Evolutionary conservation across 2,113 vertebrate genomes (phyloP), one percentile per base, ranked within the genome.

Genomic region (Perca flavescens): DNA sequence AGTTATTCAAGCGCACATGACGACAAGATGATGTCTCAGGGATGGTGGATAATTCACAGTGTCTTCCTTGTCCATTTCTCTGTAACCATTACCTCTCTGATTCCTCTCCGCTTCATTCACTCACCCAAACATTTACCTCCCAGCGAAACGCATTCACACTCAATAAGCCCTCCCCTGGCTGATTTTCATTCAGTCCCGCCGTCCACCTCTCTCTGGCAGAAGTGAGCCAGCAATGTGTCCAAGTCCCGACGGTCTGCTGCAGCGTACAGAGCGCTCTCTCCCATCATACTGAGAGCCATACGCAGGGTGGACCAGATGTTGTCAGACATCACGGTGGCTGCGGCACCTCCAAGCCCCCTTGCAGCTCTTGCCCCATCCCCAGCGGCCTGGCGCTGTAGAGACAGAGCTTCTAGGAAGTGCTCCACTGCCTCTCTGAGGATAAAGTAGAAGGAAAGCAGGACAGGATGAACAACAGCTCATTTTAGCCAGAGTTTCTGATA

Each of bases 301-400:
- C 98, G 97, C 72, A 99, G 94, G 0, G 98, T 99, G 90, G 96
- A 99, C 98, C 98, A 99, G 93, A 99, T 99, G 94, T 99, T 99
- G 95, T 99, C 98, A 0, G 98, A 99, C 97, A 99, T 99, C 95
- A 99, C 95, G 19, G 97, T 92, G 91, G 1, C 97, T 77, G 89
- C 97, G 66, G 72, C 95, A 79, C n/a, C 96, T 50, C 91, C 93
- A 0, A 92, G 94, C 2, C 93, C 93, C 36, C 95, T 0, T 65
- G 95, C 70, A 73, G 96, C 88, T 91, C 95, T 21, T 71, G 95
- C 74, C 88, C 96, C 78, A 86, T 95, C 93, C 88, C 95, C 94
- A 74, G 97, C 93, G 56, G 97, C 95, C 96, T 98, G 97, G 90
- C 96, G 96, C 92, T 99, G 98, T 83, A 99, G 96, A 84, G 97